phyloP scores from a whole-genome alignment of 2,797 vertebrate genomes.

The Epinephelus malabaricus region DNA sequence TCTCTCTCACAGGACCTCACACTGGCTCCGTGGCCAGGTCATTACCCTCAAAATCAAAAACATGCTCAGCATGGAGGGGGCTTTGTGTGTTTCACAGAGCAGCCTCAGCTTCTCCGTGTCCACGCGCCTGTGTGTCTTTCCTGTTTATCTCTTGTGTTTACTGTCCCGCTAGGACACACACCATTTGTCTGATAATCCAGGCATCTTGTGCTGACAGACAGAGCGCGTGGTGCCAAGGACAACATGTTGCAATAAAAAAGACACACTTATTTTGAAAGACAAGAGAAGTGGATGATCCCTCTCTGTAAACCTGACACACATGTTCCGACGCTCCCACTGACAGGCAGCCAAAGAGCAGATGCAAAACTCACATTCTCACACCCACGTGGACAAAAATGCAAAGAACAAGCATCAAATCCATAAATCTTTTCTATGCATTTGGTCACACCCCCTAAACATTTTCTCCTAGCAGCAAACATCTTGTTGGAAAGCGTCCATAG shows the following conservation, averaged over 20 bases:
- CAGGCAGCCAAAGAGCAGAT: constrained; percentile 58
- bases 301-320: constrained; percentile 48
- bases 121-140: constrained; percentile 6
- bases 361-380: constrained; percentile 56
- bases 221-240: constrained; percentile 8
- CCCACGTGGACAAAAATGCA: constrained; percentile 48
- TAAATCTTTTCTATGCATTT: constrained; percentile 12
- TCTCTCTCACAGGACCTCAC: constrained; percentile 62
- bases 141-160: constrained; percentile 39
- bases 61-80: constrained; percentile 21
- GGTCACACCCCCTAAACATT: neutral
- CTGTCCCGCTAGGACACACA: neutral
- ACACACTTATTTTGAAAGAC: constrained; percentile 5
- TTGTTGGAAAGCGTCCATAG: neutral
- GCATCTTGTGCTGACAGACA: constrained; percentile 6
- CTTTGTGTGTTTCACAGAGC: neutral
- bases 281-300: constrained; percentile 7
- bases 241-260: constrained; percentile 18
- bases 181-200: constrained; percentile 18
- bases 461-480: neutral
- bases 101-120: neutral
- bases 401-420: constrained; percentile 18
- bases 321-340: constrained; percentile 48
- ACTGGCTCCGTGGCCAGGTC: constrained; percentile 47
- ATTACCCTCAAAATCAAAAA: constrained; percentile 56